Percentiles rank a stretch among this genome's conserved stretches.
Evolutionary conservation across 2,797 vertebrate species (phyloP).

Genomic region (Eupleurogrammus muticus): DNA sequence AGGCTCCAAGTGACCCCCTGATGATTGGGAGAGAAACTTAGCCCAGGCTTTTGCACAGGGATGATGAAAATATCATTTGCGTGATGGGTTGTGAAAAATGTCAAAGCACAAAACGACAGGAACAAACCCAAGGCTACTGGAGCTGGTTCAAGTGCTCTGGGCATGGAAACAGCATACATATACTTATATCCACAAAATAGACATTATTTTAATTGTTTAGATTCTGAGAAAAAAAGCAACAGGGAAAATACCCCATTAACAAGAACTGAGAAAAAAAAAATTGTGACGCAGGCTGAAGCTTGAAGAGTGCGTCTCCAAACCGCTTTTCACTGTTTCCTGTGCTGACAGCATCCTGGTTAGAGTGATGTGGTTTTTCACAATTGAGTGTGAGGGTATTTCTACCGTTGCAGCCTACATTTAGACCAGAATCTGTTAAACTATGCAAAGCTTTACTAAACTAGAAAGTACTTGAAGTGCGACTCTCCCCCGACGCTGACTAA

Average conservation of each 20-base stretch:
- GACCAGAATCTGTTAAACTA: slow-evolving; percentile 51
- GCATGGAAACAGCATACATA: slow-evolving; percentile 35
- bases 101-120: slow-evolving; percentile 54
- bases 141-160: slow-evolving; percentile 47
- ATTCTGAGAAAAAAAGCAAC: slow-evolving; percentile 61
- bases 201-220: slow-evolving; percentile 37
- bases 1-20: slow-evolving; percentile 47
- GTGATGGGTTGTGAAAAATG: slow-evolving; percentile 55
- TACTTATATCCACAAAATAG: not conserved
- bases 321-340: slow-evolving; percentile 63
- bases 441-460: slow-evolving; percentile 53
- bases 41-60: slow-evolving; percentile 34
- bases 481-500: slow-evolving; percentile 45
- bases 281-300: slow-evolving; percentile 60
- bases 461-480: slow-evolving; percentile 54
- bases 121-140: slow-evolving; percentile 60
- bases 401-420: slow-evolving; percentile 62
- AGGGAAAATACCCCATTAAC: slow-evolving; percentile 69
- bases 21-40: slow-evolving; percentile 45
- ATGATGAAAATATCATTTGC: slow-evolving; percentile 61
- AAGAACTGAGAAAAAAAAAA: slow-evolving; percentile 57
- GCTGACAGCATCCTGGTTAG: slow-evolving; percentile 68
- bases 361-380: slow-evolving; percentile 74
- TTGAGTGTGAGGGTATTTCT: slow-evolving; percentile 68
- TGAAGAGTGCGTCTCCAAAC: slow-evolving; percentile 56